A percentile compares a stretch with the other conserved stretches of the same genome.
These are phyloP conservation scores for Mongoloraphidia duomilia DNA, from an alignment of 2,888 invertebrate species.

Conservation along the genomic window DNA sequence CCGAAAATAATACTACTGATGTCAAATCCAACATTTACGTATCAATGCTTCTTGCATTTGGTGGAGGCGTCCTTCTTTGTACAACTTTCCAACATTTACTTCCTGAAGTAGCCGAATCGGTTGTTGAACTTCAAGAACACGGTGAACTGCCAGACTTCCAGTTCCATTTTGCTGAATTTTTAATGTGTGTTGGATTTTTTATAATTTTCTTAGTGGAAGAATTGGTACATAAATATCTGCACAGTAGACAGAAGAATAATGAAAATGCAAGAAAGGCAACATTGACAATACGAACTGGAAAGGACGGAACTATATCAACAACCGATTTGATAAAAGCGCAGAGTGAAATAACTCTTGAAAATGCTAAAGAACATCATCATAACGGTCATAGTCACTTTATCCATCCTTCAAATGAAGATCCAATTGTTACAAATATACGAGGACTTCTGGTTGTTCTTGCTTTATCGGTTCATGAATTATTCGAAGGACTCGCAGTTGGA, in stretches of 20 bases:
- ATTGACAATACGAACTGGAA: conserved; percentile 12
- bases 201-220: conserved; percentile 70
- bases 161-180: conserved; percentile 51
- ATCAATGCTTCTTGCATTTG: conserved; percentile 56
- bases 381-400: conserved; percentile 21
- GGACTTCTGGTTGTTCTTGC: conserved; percentile 71
- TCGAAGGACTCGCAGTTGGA: conserved; percentile 75
- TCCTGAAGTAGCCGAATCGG: conserved; percentile 60
- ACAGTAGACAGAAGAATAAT: conserved; percentile 24
- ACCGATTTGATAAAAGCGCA: conserved; percentile 5
- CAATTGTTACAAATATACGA: conserved; percentile 33
- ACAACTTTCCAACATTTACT: conserved; percentile 71
- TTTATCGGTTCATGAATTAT: conserved; percentile 71
- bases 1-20: conserved; percentile 27
- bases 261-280: background rate
- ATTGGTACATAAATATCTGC: conserved; percentile 54
- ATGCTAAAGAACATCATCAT: conserved; percentile 11
- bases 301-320: conserved; percentile 16
- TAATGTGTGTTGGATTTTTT: conserved; percentile 65
- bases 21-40: conserved; percentile 34
- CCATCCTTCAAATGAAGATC: conserved; percentile 17
- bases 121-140: conserved; percentile 39
- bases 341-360: conserved; percentile 3
- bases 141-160: conserved; percentile 35
- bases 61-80: conserved; percentile 69